Base-by-base conservation (phyloP, 2,797 vertebrate genomes). In the Balearica regulorum region DNA sequence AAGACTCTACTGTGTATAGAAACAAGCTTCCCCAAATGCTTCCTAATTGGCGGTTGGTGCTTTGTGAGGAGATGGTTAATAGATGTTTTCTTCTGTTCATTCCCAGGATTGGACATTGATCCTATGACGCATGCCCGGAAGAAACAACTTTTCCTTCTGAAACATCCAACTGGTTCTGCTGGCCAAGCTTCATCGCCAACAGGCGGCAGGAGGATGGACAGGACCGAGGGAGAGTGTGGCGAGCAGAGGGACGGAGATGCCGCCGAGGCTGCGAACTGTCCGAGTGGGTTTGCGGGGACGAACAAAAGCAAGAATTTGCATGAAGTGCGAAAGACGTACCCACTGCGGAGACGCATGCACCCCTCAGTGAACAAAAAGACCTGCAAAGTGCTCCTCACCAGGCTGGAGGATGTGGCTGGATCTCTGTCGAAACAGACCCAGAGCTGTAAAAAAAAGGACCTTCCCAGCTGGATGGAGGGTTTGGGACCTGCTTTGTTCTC, bases 341-440 rank as follows among this genome's bases (percentile, higher is more conserved):
- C 99, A 0, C 94, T 98, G 93, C 98, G 98, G 81, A 98, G 98
- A 54, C 98, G 99, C 2, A 97, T 98, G 35, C 93, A 95, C 19
- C 97, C 97, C 58, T 95, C 98, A 0, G 98, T 98, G 68, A 98
- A 98, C 78, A 98, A 99, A 31, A 98, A 99, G 95, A 98, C 99
- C 96, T 99, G 99, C 90, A 98, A 99, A 46, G 99, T 99, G 87
- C 97, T 99, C 77, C 98, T 99, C 93, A 99, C 99, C 61, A 98
- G 99, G 88, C 97, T 99, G 91, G 99, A 99, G 91, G 99, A 99
- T 89, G 98, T 98, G 66, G 96, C 98, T 0, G 98, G 97, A 10
- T 98, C 98, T 5, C 91, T 98, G 62, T 96, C 97, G 13, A 97
- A 94, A 62, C 97, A 97, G 88, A 91, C 68, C 53, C 97, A 71